Percentiles rank a stretch among this genome's conserved stretches.
Evolutionary conservation across 2,113 vertebrate species (phyloP).

Genomic region (Psilopsiagon aymara): DNA sequence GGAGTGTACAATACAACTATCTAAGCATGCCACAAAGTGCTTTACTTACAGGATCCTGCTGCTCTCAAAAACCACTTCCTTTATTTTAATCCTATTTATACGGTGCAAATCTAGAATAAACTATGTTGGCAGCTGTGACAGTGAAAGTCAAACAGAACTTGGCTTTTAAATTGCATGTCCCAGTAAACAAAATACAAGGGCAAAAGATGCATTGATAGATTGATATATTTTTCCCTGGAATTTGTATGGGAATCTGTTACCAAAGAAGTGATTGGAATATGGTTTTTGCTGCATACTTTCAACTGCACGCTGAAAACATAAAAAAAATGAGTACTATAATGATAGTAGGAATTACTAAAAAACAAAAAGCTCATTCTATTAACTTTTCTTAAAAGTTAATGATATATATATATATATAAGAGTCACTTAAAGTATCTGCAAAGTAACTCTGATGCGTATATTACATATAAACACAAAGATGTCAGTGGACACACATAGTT

Average conservation of each 20-base stretch:
- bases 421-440: not conserved
- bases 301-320: not conserved
- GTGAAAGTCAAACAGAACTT: not conserved
- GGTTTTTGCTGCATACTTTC: not conserved
- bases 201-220: not conserved
- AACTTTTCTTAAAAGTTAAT: not conserved
- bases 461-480: not conserved
- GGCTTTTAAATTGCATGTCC: not conserved
- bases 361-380: not conserved
- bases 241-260: not conserved
- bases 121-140: not conserved
- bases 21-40: not conserved
- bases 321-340: fast-evolving
- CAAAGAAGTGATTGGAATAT: not conserved
- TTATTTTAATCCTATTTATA: not conserved
- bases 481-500: not conserved
- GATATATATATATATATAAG: not conserved
- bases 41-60: not conserved
- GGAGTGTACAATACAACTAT: not conserved
- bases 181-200: not conserved
- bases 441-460: not conserved
- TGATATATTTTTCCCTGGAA: not conserved
- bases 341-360: not conserved
- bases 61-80: not conserved
- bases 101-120: not conserved